Percentiles rank a stretch among this genome's conserved stretches.
phyloP scores from a whole-genome alignment of 2,113 vertebrate species.

The Eleginops maclovinus region DNA sequence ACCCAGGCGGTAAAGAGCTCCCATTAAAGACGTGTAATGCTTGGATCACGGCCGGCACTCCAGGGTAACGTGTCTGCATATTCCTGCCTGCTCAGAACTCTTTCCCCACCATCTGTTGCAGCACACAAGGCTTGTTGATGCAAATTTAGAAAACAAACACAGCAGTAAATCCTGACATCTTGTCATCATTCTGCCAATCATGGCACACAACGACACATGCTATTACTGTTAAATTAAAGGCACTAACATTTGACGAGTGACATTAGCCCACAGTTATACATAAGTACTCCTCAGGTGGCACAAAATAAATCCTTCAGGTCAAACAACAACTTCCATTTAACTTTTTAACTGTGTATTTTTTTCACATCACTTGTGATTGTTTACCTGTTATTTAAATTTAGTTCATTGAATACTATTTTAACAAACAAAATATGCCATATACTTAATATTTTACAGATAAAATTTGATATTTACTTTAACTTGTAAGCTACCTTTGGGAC shows the following conservation, averaged over 20 bases:
- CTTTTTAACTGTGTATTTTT: neutral
- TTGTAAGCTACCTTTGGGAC: neutral
- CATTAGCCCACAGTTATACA: neutral
- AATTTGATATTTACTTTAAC: neutral
- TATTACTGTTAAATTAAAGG: constrained; percentile 21
- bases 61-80: constrained; percentile 54
- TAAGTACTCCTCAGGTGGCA: neutral
- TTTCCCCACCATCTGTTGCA: constrained; percentile 42
- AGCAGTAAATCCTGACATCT: constrained; percentile 49
- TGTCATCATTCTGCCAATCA: constrained; percentile 42
- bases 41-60: constrained; percentile 46
- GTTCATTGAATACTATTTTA: neutral
- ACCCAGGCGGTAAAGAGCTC: constrained; percentile 40
- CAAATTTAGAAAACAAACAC: constrained; percentile 51
- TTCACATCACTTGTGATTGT: neutral
- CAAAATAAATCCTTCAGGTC: neutral
- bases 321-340: neutral
- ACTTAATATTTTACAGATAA: neutral
- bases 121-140: constrained; percentile 47
- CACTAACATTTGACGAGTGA: constrained; percentile 17
- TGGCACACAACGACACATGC: constrained; percentile 4
- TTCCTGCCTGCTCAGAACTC: constrained; percentile 24
- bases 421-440: neutral
- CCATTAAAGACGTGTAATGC: constrained; percentile 48
- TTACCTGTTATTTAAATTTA: constrained; percentile 1